Evolutionary conservation across 2,888 invertebrate species (phyloP), one percentile per base, ranked within the genome.

Genomic region (Drosophila nigritarsus): DNA sequence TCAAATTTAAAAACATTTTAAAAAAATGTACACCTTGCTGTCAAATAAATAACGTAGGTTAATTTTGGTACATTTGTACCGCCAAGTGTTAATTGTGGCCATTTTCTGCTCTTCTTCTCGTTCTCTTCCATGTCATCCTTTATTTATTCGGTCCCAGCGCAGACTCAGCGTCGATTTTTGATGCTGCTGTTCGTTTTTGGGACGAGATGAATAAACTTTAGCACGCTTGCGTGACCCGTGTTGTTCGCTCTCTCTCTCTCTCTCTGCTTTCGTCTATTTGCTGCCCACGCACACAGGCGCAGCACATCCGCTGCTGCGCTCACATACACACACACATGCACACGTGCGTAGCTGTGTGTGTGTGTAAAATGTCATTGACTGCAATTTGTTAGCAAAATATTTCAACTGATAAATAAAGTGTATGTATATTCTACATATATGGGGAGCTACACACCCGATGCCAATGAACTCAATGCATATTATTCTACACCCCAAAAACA

Each of bases 371-470:
- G 89, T 91, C 89, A 89, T 87, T 90, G 90, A 91, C 89, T 91
- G 89, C 91, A 91, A 83, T 91, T 89, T 83, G 78, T 80, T 90
- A 91, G 87, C 89, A 81, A 87, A 89, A 82, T 84, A 82, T 82
- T 87, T 78, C 76, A 84, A 89, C 90, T 90, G 87, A 87, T 83
- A 90, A 77, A 87, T 79, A 87, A 83, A 83, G 77, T 89, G 74
- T 89, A 80, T 68, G 83, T 55, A 38, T 40, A 27, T 27, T 27
- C 11, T 42, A 56, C 56, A 56, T 42, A 42, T 15, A 42, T 83
- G 65, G 56, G 59, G 50, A 56, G 67, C 70, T 36, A 54, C 24
- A 66, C 27, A 67, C 38, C 54, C 20, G 49, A 75, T 72, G 91
- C 78, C 91, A 88, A 78, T 79, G 90, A 90, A 90, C 88, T 74